Base-by-base conservation (phyloP, 2,888 invertebrate genomes). In the Hydraecia micacea region DNA sequence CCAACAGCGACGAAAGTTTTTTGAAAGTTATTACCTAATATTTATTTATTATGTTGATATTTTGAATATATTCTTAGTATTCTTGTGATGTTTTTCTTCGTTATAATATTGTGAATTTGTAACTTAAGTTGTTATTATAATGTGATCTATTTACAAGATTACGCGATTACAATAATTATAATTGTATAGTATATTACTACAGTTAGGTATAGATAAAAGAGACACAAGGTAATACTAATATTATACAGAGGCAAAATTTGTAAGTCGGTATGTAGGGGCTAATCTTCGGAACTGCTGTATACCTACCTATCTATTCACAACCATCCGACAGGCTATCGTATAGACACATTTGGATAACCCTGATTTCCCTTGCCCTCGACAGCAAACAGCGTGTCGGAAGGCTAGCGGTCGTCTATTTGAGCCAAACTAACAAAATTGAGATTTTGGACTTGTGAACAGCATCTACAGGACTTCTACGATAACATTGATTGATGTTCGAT, bases 1-100 rank as follows among this genome's bases (percentile, higher is more conserved):
- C 65, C 32, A 68, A 73, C 65, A 75, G 49, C 7, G 36, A 39
- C 5, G 73, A 77, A 28, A 36, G 18, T 77, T 75, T 28, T 28
- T 42, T 55, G 2, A 36, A 69, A 79, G 11, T 55, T 49, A 28
- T 25, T 11, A 18, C 9, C 1, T 25, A 25, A 46, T 46, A 46
- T 39, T 39, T 73, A 15, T 46, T 52, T 67, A 28, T 25, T 71
- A 42, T 21, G 6, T 60, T 42, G 6, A 28, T 76, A 68, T 65
- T 73, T 62, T 13, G 25, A 21, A 15, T 32, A 28, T 9, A 9
- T 70, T 32, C 3, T 62, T 3, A 73, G 74, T 42, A n/a, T 42
- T 15, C 6, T 7, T 28, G 18, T 36, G 21, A 25, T 42, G 4
- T 52, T 55, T 36, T 42, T 4, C 6, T 55, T 32, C 36, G 55